These are phyloP conservation scores for Epistrophe grossulariae DNA, from an alignment of 2,888 invertebrate species.

Conservation along the genomic window DNA sequence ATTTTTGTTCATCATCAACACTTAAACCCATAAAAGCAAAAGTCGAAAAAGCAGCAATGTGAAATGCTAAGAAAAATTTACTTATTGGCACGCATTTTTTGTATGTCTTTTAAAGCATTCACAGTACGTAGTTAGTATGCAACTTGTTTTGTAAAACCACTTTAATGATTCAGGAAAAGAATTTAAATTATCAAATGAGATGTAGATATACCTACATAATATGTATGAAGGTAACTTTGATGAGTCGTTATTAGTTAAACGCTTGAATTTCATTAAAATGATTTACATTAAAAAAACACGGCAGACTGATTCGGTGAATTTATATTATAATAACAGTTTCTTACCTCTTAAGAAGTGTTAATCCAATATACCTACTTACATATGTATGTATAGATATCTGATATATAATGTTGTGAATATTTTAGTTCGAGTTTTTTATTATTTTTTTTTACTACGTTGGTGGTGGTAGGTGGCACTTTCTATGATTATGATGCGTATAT, in stretches of 20 bases:
- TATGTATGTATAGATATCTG: neutral
- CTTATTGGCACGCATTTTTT: slow-evolving; percentile 76
- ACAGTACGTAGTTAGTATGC: neutral
- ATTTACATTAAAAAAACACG: neutral
- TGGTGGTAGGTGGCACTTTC: slow-evolving; percentile 63
- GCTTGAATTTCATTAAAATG: neutral
- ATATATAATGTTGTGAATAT: slow-evolving; percentile 17
- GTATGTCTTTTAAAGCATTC: slow-evolving; percentile 56
- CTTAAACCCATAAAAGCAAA: slow-evolving; percentile 47
- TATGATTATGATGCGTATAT: slow-evolving; percentile 66
- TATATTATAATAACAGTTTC: neutral
- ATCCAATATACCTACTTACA: neutral
- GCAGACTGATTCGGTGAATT: slow-evolving; percentile 6
- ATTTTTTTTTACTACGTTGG: neutral
- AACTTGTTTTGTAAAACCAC: neutral
- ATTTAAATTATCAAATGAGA: neutral
- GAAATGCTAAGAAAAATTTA: slow-evolving; percentile 28
- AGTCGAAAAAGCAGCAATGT: slow-evolving; percentile 20
- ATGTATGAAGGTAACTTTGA: neutral
- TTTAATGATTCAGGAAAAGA: neutral
- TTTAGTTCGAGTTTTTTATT: slow-evolving; percentile 8
- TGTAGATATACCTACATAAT: too few relatives aligned
- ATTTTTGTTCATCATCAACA: slow-evolving; percentile 44
- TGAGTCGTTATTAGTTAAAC: neutral
- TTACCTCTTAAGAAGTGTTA: neutral